phyloP scores from a whole-genome alignment of 2,888 invertebrate species.

The Allophyes oxyacanthae region DNA sequence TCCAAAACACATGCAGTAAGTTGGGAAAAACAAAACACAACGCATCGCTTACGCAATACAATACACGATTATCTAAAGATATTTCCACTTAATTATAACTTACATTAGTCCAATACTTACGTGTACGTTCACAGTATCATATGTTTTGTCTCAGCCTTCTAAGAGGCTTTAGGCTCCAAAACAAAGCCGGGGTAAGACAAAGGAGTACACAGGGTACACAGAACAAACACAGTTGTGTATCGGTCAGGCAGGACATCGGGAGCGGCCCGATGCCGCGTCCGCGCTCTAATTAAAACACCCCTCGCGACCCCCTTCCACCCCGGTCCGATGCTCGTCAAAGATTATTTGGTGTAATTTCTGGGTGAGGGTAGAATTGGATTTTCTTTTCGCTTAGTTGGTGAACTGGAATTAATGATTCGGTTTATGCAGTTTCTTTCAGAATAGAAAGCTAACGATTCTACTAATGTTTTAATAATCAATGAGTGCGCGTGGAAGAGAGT shows the following conservation, averaged over 20 bases:
- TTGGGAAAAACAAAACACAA: conserved; percentile 6
- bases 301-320: conserved; percentile 60
- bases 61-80: conserved; percentile 19
- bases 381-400: conserved; percentile 44
- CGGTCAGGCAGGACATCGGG: conserved; percentile 61
- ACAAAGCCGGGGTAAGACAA: conserved; percentile 59
- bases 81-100: conserved; percentile 38
- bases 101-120: conserved; percentile 28
- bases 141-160: conserved; percentile 45
- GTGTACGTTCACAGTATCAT: conserved; percentile 37
- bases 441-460: background rate
- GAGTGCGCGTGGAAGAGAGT: no score
- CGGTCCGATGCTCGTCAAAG: conserved; percentile 63
- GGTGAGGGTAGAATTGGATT: conserved; percentile 40
- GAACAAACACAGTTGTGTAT: conserved; percentile 61
- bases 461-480: no score
- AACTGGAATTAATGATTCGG: conserved; percentile 39
- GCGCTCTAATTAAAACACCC: conserved; percentile 86
- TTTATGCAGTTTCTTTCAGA: conserved; percentile 42
- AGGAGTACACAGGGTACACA: conserved; percentile 55
- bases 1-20: background rate
- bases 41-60: conserved; percentile 5
- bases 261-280: conserved; percentile 75
- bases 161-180: conserved; percentile 53
- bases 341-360: conserved; percentile 62